phyloP scores from a whole-genome alignment of 2,113 vertebrate genomes.

The Rhinoderma darwinii region DNA sequence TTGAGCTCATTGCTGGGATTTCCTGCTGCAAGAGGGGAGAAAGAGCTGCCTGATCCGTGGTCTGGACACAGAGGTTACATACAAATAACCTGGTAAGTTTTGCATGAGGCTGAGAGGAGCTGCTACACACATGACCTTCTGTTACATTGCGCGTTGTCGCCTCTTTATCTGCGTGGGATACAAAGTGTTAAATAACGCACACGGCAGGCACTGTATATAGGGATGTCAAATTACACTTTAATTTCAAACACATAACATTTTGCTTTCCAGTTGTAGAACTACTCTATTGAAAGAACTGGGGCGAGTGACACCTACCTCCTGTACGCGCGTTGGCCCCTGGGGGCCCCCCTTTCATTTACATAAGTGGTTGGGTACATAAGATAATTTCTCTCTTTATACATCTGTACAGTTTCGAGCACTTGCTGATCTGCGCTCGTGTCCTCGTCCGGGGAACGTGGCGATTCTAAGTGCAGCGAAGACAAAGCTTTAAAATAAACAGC shows the following conservation, averaged over 20 bases:
- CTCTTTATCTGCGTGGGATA: too few species aligned
- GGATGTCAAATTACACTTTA: conserved; percentile 57
- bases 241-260: conserved; percentile 57
- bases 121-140: too few species aligned
- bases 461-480: conserved; percentile 14
- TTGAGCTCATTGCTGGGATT: too few species aligned
- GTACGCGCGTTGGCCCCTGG: not conserved
- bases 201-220: not conserved
- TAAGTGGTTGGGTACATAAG: not conserved
- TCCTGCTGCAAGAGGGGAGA: not conserved
- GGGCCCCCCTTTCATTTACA: not conserved
- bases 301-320: conserved; percentile 6
- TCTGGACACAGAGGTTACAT: not conserved
- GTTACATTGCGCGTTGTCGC: too few species aligned
- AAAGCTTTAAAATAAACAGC: conserved; percentile 38
- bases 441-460: not conserved
- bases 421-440: not conserved
- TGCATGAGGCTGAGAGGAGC: too few species aligned
- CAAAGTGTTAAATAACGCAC: not conserved
- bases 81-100: too few species aligned
- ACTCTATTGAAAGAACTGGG: conserved; percentile 43
- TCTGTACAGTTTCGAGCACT: conserved; percentile 38
- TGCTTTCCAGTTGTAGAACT: conserved; percentile 30
- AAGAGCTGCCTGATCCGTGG: not conserved
- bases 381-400: conserved; percentile 49